These are phyloP conservation scores for Hippocampus abdominalis DNA, from an alignment of 2,113 vertebrate genomes.

Conservation along the genomic window DNA sequence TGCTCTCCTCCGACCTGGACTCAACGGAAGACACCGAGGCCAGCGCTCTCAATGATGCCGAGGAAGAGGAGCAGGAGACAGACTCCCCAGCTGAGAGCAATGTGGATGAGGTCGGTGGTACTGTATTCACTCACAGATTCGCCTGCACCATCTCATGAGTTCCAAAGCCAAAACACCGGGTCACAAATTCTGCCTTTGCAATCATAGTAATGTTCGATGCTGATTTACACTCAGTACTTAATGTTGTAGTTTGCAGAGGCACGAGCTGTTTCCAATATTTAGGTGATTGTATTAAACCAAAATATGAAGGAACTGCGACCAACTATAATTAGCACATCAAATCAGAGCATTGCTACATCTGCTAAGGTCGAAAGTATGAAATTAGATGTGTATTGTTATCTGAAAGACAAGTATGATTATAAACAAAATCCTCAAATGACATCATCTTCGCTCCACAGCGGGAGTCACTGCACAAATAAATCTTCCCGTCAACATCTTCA, in stretches of 20 bases:
- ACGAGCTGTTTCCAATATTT: not conserved
- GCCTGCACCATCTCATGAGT: not conserved
- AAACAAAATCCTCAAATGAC: not conserved
- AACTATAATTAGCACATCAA: not conserved
- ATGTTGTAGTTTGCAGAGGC: not conserved
- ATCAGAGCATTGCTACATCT: not conserved
- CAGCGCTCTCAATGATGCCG: slow-evolving; percentile 53
- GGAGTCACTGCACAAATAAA: not conserved
- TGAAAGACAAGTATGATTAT: not conserved
- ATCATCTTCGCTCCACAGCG: not conserved
- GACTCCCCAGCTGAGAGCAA: slow-evolving; percentile 60
- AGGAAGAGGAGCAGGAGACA: slow-evolving; percentile 31
- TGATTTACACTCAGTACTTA: not conserved
- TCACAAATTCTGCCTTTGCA: not conserved
- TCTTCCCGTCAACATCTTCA: not conserved
- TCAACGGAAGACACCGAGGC: slow-evolving; percentile 66
- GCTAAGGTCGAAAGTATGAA: not conserved
- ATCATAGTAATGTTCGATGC: not conserved
- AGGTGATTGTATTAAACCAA: not conserved
- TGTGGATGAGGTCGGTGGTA: slow-evolving; percentile 65
- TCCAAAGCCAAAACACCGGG: not conserved
- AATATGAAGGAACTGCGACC: not conserved
- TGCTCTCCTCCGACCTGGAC: slow-evolving; percentile 70
- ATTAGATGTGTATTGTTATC: not conserved
- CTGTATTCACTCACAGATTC: not conserved